phyloP scores from a whole-genome alignment of 2,113 vertebrate species.

The Oncorhynchus keta region DNA sequence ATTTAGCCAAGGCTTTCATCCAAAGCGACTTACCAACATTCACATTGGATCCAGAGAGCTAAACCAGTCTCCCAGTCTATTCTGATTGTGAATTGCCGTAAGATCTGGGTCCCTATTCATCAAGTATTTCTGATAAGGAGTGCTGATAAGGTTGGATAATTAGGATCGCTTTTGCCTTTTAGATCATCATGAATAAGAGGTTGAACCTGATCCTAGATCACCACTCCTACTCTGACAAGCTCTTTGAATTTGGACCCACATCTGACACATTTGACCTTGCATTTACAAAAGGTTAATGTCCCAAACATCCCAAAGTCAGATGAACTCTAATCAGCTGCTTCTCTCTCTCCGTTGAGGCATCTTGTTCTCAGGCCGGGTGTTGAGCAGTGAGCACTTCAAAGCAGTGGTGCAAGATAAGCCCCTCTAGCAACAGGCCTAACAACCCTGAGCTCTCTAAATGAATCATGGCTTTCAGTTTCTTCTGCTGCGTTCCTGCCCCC shows the following conservation, averaged over 20 bases:
- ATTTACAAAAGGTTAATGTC: conserved; percentile 1
- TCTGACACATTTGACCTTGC: too few species aligned
- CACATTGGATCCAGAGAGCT: neutral
- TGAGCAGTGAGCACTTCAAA: conserved; percentile 55
- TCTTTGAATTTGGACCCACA: too few species aligned
- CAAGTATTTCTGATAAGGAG: neutral
- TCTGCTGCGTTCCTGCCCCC: conserved; percentile 29
- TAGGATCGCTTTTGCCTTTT: too few species aligned
- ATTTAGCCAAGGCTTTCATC: too few species aligned
- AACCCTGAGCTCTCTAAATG: conserved; percentile 60
- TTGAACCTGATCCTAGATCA: too few species aligned
- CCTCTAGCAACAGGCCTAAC: conserved; percentile 59
- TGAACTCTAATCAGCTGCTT: conserved; percentile 40
- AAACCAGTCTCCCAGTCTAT: neutral
- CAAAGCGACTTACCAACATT: too few species aligned
- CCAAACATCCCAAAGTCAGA: conserved; percentile 42
- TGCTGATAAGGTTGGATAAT: too few species aligned
- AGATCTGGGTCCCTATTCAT: neutral
- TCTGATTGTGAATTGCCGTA: neutral
- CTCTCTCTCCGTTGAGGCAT: conserved; percentile 51
- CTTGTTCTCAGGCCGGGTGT: conserved; percentile 40
- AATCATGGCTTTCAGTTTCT: conserved; percentile 54
- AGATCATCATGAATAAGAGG: too few species aligned
- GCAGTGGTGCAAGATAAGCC: conserved; percentile 57
- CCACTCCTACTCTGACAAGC: too few species aligned